Base-by-base conservation (phyloP, 2,113 vertebrate genomes). In the Monopterus albus region DNA sequence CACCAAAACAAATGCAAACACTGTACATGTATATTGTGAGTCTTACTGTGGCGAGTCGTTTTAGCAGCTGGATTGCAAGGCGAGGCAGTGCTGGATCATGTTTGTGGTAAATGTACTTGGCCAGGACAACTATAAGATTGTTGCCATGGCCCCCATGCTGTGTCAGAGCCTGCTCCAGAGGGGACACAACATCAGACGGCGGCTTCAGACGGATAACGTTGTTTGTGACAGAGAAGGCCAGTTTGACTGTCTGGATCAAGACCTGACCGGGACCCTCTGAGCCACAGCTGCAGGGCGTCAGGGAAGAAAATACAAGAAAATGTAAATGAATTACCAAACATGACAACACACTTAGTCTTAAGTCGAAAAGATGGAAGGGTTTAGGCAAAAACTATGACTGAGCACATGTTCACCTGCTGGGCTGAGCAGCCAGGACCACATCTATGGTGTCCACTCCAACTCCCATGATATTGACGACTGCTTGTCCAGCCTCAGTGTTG, bases 31-130 rank as follows among this genome's bases (percentile, higher is more conserved):
- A 10, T 17, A 17, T 2, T 0, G 1, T 0, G n/a, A 10, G 7
- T 26, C 36, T 88, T 92, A 99, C 98, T 33, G 94, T 96, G 72
- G 98, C 96, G 13, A 99, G 94, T 33, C 97, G 93, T 78, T 99
- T 99, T 20, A 99, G 95, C 71, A 99, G 89, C 56, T 98, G 97
- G 83, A 99, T 96, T n/a, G 98, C 96, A 23, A 99, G 94, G 36
- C 97, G 94, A 0, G 98, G 97, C 61, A 99, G 89, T 0, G 96
- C 97, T 0, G 98, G 96, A 82, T 99, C 98, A 0, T 98, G 96
- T 67, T 94, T 98, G 87, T 99, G 98, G 90, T 99, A 99, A 82
- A 99, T 98, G 29, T 99, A 99, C 77, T 98, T 99, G 57, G 98
- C 98, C 86, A 99, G 82, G 47, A 99, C 96, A 0, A 96, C 95